Conservation (phyloP, 2,797 vertebrate genomes). For the Gorsachius magnificus region DNA sequence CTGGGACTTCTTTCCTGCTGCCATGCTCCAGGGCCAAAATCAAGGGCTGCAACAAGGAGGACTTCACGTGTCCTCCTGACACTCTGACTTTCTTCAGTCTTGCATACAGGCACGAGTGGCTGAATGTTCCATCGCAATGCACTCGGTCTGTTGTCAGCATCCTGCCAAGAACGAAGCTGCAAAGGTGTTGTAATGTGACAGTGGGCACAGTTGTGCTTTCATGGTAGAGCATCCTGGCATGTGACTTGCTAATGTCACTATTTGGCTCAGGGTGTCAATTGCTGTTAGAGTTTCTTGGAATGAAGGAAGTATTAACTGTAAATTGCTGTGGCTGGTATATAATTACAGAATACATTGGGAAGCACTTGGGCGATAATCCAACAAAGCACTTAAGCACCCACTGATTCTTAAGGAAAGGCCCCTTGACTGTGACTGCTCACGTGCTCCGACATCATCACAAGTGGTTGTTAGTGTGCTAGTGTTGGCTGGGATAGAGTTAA, state of each 20-base stretch:
- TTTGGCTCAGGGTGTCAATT: not conserved
- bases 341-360: slow-evolving; percentile 44
- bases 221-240: not conserved
- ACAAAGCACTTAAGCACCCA: slow-evolving; percentile 57
- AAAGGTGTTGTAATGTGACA: not conserved
- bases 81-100: not conserved
- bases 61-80: not conserved
- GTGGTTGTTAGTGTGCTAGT: not conserved
- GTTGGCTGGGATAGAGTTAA: not conserved
- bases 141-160: not conserved
- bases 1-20: not conserved
- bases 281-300: slow-evolving; percentile 56
- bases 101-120: not conserved
- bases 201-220: not conserved
- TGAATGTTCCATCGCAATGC: not conserved
- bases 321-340: slow-evolving; percentile 20
- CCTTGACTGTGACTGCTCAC: not conserved
- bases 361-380: slow-evolving; percentile 13
- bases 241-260: not conserved
- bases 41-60: not conserved
- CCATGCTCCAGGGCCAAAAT: not conserved
- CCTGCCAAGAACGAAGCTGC: not conserved
- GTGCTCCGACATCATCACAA: not conserved
- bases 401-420: slow-evolving; percentile 35
- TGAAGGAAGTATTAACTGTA: slow-evolving; percentile 52